Evolutionary conservation across 92 coral and sea anemone species (phyloP).

Genomic region (Porites evermanni): DNA sequence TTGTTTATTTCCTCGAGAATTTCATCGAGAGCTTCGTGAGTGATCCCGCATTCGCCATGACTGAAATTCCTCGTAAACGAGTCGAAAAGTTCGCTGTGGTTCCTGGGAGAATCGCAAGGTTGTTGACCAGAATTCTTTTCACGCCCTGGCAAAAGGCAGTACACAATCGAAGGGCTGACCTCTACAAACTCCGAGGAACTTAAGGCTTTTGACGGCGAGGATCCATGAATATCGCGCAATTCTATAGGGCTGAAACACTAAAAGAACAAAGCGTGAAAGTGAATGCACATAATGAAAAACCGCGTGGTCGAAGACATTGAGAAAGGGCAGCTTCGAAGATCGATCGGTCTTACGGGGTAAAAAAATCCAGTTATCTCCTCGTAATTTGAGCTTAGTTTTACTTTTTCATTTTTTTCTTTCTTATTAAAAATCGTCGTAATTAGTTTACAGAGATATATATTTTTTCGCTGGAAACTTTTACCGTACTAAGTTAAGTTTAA

Average conservation of each 20-base stretch:
- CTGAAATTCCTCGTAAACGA: slow-evolving; percentile 44
- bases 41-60: slow-evolving; percentile 41
- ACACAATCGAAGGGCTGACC: slow-evolving; percentile 51
- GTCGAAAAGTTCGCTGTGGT: slow-evolving; percentile 68
- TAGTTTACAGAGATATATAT: too few relatives aligned
- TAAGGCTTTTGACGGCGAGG: slow-evolving; percentile 4
- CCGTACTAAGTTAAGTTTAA: too few relatives aligned
- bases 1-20: slow-evolving; percentile 53
- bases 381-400: too few relatives aligned
- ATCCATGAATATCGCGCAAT: slow-evolving; percentile 28
- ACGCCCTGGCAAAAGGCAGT: slow-evolving; percentile 56
- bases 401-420: too few relatives aligned
- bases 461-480: too few relatives aligned
- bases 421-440: too few relatives aligned
- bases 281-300: too few relatives aligned
- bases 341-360: too few relatives aligned
- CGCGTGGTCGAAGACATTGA: too few relatives aligned
- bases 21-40: slow-evolving; percentile 45
- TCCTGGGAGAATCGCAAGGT: slow-evolving; percentile 37
- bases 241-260: slow-evolving; percentile 63
- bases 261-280: not conserved
- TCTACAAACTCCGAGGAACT: slow-evolving; percentile 48
- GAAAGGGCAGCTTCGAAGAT: too few relatives aligned
- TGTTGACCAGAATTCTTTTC: slow-evolving; percentile 61
- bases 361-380: too few relatives aligned